Conservation (phyloP, 2,888 invertebrate species). For the Oscheius sp. region DNA sequence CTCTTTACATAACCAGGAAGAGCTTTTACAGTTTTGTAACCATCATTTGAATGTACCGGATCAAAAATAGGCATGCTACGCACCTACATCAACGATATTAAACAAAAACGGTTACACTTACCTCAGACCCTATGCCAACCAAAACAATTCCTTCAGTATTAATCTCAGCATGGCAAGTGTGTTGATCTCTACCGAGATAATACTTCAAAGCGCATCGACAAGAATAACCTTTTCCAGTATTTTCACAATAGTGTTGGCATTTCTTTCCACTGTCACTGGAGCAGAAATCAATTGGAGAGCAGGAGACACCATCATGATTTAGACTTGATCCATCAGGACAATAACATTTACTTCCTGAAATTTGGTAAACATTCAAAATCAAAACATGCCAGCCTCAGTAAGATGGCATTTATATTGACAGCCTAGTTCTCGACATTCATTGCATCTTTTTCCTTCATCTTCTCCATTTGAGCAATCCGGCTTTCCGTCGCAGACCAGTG, state of each 20-base stretch:
- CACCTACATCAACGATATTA: not conserved
- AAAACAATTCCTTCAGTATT: constrained; percentile 34
- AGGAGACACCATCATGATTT: constrained; percentile 35
- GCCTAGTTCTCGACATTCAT: constrained; percentile 36
- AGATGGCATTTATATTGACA: constrained; percentile 45
- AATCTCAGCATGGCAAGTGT: constrained; percentile 40
- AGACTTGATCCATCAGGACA: constrained; percentile 39
- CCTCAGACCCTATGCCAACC: constrained; percentile 37
- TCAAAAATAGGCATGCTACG: constrained; percentile 40
- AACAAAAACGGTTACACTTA: not conserved
- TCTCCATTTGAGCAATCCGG: constrained; percentile 70
- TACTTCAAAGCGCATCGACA: constrained; percentile 57
- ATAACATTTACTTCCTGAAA: constrained; percentile 37
- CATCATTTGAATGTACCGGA: constrained; percentile 12
- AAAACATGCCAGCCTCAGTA: constrained; percentile 30
- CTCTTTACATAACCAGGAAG: constrained; percentile 33
- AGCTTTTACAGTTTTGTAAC: constrained; percentile 27
- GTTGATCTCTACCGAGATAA: constrained; percentile 41
- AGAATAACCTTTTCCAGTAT: constrained; percentile 77
- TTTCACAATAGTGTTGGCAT: constrained; percentile 94
- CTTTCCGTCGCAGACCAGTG: constrained; percentile 67
- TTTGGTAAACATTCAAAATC: not conserved
- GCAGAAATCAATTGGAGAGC: constrained; percentile 50
- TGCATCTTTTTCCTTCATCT: constrained; percentile 68
- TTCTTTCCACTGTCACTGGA: constrained; percentile 27